phyloP scores from a whole-genome alignment of 2,113 vertebrate genomes.

The Laticauda laticaudata region DNA sequence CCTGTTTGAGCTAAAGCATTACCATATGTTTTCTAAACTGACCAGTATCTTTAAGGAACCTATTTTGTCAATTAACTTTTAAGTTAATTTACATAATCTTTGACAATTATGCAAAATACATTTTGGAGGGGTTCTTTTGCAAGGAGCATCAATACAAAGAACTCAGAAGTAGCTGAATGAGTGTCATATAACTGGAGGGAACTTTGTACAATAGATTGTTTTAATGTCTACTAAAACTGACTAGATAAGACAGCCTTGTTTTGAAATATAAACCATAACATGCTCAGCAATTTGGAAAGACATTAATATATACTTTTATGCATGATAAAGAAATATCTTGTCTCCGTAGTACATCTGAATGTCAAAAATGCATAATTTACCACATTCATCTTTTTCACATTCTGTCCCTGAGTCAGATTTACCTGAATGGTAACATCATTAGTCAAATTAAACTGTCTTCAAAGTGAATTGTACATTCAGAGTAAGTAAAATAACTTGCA shows the following conservation, averaged over 20 bases:
- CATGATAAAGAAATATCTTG: neutral
- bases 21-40: neutral
- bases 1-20: neutral
- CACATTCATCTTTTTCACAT: conserved; percentile 11
- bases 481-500: neutral
- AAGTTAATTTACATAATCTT: neutral
- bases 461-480: conserved; percentile 19
- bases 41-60: neutral
- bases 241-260: neutral
- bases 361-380: conserved; percentile 24
- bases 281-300: neutral
- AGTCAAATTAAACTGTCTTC: conserved; percentile 6
- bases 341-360: neutral
- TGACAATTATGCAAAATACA: neutral
- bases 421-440: neutral
- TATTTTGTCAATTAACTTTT: neutral
- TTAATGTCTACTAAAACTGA: neutral
- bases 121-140: neutral
- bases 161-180: neutral
- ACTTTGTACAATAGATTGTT: fast-evolving
- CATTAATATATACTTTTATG: fast-evolving
- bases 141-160: neutral
- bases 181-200: fast-evolving
- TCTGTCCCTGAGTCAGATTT: neutral
- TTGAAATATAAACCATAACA: neutral